Conservation (phyloP, 1,140 invertebrate genomes). For the Heliconius hewitsoni region DNA sequence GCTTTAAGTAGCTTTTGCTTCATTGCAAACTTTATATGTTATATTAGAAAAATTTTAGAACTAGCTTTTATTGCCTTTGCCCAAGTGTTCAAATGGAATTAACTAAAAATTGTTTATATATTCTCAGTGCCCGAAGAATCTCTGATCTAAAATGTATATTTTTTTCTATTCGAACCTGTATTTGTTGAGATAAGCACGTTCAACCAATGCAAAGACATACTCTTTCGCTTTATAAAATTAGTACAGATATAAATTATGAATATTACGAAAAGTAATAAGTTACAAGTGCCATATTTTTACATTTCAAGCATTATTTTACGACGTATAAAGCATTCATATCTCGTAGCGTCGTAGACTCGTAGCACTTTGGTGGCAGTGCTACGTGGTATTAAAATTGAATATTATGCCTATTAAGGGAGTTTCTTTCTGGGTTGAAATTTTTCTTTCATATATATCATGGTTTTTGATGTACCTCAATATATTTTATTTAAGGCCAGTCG, state of each 20-base stretch:
- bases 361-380: conserved; percentile 18
- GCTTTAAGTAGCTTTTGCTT: too few relatives aligned
- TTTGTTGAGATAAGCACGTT: too few relatives aligned
- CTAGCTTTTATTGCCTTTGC: not conserved
- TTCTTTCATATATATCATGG: not conserved
- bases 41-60: not conserved
- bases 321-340: conserved; percentile 20
- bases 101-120: too few relatives aligned
- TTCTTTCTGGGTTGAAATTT: not conserved
- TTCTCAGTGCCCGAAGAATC: too few relatives aligned
- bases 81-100: too few relatives aligned
- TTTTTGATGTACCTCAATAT: not conserved
- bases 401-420: not conserved
- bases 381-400: conserved; percentile 15
- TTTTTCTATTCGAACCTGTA: too few relatives aligned
- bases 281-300: not conserved
- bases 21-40: not conserved
- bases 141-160: too few relatives aligned
- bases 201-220: too few relatives aligned
- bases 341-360: conserved; percentile 17
- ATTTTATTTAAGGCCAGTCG: too few relatives aligned
- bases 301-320: conserved; percentile 3
- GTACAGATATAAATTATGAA: not conserved
- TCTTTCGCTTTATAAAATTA: too few relatives aligned
- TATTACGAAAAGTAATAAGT: not conserved